These are phyloP conservation scores for Hypsibius dujardini DNA, from an alignment of 1,140 invertebrate genomes.

Conservation along the genomic window DNA sequence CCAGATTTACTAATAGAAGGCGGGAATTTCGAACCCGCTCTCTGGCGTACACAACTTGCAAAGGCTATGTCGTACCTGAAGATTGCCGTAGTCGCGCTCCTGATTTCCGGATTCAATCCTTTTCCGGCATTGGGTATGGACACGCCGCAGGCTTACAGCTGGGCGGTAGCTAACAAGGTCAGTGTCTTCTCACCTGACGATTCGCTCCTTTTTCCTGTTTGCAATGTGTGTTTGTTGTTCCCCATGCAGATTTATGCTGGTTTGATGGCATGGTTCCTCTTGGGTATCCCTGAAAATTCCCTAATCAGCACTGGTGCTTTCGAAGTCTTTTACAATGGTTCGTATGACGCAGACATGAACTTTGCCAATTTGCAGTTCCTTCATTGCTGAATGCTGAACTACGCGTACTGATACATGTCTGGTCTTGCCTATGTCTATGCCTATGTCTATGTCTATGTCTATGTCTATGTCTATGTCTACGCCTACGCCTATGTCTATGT, in stretches of 20 bases:
- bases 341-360: too few species aligned
- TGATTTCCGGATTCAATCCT: constrained; percentile 59
- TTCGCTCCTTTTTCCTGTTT: not conserved
- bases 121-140: constrained; percentile 48
- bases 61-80: constrained; percentile 62
- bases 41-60: constrained; percentile 58
- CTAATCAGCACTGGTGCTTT: constrained; percentile 93
- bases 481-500: too few species aligned
- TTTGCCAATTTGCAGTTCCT: too few species aligned
- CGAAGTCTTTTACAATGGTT: constrained; percentile 79
- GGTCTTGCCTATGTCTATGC: too few species aligned
- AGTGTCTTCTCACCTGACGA: constrained; percentile 20
- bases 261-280: constrained; percentile 84
- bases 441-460: too few species aligned
- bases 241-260: constrained; percentile 57
- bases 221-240: constrained; percentile 10
- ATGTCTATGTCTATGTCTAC: too few species aligned
- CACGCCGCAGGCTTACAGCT: constrained; percentile 60
- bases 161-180: constrained; percentile 75
- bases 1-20: constrained; percentile 75
- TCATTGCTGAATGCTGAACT: too few species aligned
- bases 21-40: constrained; percentile 75
- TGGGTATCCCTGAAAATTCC: constrained; percentile 77
- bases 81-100: constrained; percentile 65
- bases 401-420: too few species aligned